These are phyloP conservation scores for Epirrita christyi DNA, from an alignment of 2,888 invertebrate genomes.

Conservation along the genomic window DNA sequence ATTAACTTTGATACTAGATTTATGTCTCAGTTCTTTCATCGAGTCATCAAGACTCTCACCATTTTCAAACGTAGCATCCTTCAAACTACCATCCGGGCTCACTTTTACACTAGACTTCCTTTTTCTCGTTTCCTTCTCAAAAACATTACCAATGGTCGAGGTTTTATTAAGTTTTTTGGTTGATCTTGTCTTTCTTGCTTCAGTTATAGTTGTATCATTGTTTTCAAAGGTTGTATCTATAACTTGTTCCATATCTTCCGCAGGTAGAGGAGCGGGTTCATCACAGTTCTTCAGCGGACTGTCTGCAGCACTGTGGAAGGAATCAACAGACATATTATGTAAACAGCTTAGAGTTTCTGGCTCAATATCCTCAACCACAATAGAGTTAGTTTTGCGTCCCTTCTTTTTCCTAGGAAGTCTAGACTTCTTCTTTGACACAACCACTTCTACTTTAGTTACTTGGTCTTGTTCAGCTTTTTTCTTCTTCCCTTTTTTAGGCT, in stretches of 20 bases:
- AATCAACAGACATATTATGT: conserved; percentile 60
- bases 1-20: conserved; percentile 12
- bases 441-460: conserved; percentile 27
- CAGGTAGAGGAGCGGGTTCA: neutral
- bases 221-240: neutral
- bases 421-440: conserved; percentile 47
- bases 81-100: neutral
- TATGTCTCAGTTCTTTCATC: conserved; percentile 8
- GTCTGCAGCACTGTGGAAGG: conserved; percentile 73
- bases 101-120: conserved; percentile 26
- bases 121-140: conserved; percentile 12
- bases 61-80: conserved; percentile 3
- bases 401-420: conserved; percentile 63
- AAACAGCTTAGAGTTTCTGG: conserved; percentile 29
- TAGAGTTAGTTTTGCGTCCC: conserved; percentile 43
- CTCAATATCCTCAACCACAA: conserved; percentile 42
- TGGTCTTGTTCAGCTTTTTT: conserved; percentile 27
- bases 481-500: conserved; percentile 51
- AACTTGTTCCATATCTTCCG: neutral
- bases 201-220: conserved; percentile 24
- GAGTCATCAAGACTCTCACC: conserved; percentile 1
- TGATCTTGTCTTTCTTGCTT: conserved; percentile 30
- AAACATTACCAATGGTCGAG: conserved; percentile 2
- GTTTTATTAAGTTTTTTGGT: conserved; percentile 14
- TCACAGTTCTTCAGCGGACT: conserved; percentile 49